phyloP scores from a whole-genome alignment of 2,113 vertebrate genomes.

The Triplophysa siluroides region DNA sequence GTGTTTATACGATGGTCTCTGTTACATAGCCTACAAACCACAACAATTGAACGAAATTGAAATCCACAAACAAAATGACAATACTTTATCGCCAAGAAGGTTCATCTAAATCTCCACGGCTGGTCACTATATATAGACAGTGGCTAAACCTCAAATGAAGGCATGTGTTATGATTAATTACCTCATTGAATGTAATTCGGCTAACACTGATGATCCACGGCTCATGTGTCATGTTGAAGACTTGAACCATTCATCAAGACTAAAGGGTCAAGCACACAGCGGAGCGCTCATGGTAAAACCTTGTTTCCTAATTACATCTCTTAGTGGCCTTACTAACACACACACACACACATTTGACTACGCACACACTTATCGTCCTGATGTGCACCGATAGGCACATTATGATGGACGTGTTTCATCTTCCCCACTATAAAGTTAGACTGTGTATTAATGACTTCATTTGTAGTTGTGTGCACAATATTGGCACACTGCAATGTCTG shows the following conservation, averaged over 20 bases:
- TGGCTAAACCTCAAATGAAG: slow-evolving; percentile 71
- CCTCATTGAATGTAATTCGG: slow-evolving; percentile 56
- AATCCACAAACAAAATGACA: not conserved
- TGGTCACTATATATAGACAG: slow-evolving; percentile 20
- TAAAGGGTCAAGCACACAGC: slow-evolving; percentile 68
- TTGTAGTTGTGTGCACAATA: not conserved
- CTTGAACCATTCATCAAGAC: slow-evolving; percentile 70
- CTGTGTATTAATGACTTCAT: not conserved
- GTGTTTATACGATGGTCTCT: not conserved
- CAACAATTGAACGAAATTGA: not conserved
- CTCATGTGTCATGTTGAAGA: slow-evolving; percentile 61
- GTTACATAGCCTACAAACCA: not conserved
- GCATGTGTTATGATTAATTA: slow-evolving; percentile 73
- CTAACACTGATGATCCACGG: slow-evolving; percentile 67
- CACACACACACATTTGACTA: not conserved
- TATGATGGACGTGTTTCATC: not conserved
- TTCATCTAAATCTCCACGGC: slow-evolving; percentile 44
- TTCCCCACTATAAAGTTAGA: not conserved
- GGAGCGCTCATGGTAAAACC: slow-evolving; percentile 48
- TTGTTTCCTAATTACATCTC: slow-evolving; percentile 68
- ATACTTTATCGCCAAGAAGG: slow-evolving; percentile 14
- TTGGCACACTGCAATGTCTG: not conserved
- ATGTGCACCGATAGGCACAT: slow-evolving; percentile 1
- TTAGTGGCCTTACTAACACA: slow-evolving; percentile 17
- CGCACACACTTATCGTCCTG: not conserved